Evolutionary conservation across 1,140 invertebrate genomes (phyloP).

Genomic region (Sarcophaga bullata): DNA sequence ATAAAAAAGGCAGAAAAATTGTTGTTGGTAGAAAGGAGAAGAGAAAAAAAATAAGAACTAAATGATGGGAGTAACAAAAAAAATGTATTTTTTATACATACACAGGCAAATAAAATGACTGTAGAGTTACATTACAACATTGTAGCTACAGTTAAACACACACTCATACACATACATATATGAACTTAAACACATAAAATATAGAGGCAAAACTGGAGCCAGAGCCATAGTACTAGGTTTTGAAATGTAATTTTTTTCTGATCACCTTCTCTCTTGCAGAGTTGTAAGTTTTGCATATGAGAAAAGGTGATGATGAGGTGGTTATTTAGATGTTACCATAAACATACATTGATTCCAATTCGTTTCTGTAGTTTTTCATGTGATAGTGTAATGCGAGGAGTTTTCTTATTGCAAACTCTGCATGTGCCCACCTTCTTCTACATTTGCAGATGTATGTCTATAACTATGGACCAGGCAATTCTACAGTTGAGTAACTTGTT

Average conservation of each 20-base stretch:
- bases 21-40: not conserved
- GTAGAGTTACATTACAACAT: not conserved
- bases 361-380: not conserved
- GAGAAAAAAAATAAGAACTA: not conserved
- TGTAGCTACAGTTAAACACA: not conserved
- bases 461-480: no score
- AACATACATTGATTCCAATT: not conserved
- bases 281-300: not conserved
- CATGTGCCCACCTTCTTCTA: no score
- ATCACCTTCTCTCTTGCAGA: not conserved
- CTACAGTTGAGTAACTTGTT: no score
- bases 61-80: not conserved
- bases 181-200: not conserved
- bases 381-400: no score
- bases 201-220: not conserved
- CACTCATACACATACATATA: no score
- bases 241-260: not conserved
- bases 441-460: no score
- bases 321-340: not conserved
- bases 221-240: not conserved
- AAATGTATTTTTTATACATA: not conserved
- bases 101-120: not conserved
- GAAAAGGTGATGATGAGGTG: constrained; percentile 1
- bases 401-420: no score
- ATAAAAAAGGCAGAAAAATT: not conserved